These are phyloP conservation scores for Nymphalis io DNA, from an alignment of 1,140 invertebrate genomes.

Conservation along the genomic window DNA sequence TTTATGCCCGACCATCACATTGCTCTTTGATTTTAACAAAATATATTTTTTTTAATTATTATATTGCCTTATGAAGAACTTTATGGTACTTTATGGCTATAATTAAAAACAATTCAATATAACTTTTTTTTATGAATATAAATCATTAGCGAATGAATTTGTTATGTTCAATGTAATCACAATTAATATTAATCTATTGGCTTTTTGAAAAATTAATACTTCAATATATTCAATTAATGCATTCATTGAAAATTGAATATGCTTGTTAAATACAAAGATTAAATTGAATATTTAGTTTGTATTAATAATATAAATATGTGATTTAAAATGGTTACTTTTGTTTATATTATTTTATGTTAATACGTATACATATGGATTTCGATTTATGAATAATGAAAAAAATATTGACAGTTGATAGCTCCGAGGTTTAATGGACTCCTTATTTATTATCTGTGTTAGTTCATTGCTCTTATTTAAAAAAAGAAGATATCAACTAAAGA, in stretches of 20 bases:
- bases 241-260: no score
- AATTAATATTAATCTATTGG: not conserved
- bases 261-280: no score
- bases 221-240: not conserved
- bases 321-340: slow-evolving; percentile 5
- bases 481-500: slow-evolving; percentile 21
- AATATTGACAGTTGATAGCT: slow-evolving; percentile 11
- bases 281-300: no score
- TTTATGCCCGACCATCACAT: slow-evolving; percentile 8
- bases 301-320: not conserved
- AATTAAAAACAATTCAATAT: no score
- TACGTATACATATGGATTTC: not conserved
- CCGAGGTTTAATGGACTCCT: slow-evolving; percentile 5
- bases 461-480: slow-evolving; percentile 22
- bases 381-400: slow-evolving; percentile 9
- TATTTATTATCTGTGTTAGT: slow-evolving; percentile 17
- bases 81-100: not conserved
- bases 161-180: not conserved
- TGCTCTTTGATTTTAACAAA: slow-evolving; percentile 17
- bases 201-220: not conserved
- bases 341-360: slow-evolving; percentile 11
- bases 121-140: no score
- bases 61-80: slow-evolving; percentile 15
- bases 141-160: no score
- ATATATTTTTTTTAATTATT: slow-evolving; percentile 12